Evolutionary conservation across 2,797 vertebrate species (phyloP).

Genomic region (Rhinoraja longicauda): DNA sequence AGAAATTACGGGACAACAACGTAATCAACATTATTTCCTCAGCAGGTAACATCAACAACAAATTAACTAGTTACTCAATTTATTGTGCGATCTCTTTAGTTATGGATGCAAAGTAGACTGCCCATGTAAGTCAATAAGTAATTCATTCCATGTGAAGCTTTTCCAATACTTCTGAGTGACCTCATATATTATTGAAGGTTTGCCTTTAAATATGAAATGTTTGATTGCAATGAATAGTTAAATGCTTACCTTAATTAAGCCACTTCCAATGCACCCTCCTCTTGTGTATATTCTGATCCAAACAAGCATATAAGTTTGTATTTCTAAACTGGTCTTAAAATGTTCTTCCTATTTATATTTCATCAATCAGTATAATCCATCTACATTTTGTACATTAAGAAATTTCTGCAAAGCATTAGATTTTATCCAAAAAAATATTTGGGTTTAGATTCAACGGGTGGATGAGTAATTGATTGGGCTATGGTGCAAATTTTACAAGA

Average conservation of each 20-base stretch:
- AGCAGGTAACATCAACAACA: background rate
- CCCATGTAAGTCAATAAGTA: background rate
- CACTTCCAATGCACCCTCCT: background rate
- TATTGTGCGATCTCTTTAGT: background rate
- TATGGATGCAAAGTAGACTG: background rate
- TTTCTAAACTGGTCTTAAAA: background rate
- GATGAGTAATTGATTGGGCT: conserved; percentile 14
- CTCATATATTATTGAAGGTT: background rate
- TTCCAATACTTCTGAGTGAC: background rate
- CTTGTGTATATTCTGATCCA: background rate
- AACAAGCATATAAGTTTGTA: background rate
- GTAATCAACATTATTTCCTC: background rate
- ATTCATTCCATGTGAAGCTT: background rate
- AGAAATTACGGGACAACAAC: background rate
- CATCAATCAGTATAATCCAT: background rate
- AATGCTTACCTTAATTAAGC: background rate
- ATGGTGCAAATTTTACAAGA: conserved; percentile 19
- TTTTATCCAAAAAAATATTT: conserved; percentile 11
- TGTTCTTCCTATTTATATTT: background rate
- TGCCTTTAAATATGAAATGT: background rate
- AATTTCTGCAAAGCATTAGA: conserved; percentile 6
- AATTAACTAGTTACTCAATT: background rate
- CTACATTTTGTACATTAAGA: background rate
- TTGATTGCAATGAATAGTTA: background rate
- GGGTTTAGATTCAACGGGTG: background rate